Evolutionary conservation across 2,797 vertebrate species (phyloP).

Genomic region (Epinephelus awoara): DNA sequence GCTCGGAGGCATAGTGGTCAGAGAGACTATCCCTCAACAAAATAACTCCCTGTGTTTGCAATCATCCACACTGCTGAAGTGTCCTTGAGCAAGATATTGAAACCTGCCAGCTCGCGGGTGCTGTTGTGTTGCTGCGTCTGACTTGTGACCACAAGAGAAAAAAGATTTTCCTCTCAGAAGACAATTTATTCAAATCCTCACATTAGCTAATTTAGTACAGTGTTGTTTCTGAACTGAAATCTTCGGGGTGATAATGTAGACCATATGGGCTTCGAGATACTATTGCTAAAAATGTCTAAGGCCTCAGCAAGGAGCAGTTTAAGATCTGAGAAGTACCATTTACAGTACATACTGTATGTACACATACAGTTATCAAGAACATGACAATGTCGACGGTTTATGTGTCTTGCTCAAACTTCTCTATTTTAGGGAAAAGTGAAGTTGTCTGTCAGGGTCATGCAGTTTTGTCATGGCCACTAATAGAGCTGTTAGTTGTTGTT

Average conservation of each 20-base stretch:
- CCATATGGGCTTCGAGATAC: constrained; percentile 1
- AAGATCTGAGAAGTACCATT: neutral
- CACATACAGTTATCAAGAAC: neutral
- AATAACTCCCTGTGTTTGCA: constrained; percentile 41
- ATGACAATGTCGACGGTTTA: neutral
- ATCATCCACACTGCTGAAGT: constrained; percentile 18
- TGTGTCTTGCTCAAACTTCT: neutral
- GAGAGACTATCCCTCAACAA: constrained; percentile 32
- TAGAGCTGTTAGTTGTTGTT: neutral
- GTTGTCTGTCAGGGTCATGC: neutral
- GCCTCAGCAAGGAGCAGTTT: neutral
- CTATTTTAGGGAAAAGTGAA: neutral
- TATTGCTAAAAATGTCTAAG: neutral
- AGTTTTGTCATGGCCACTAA: neutral
- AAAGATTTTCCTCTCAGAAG: constrained; percentile 4
- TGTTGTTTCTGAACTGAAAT: constrained; percentile 8
- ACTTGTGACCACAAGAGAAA: constrained; percentile 16
- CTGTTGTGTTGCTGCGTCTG: neutral
- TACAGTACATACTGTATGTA: neutral
- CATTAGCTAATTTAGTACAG: neutral
- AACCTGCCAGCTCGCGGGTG: constrained; percentile 8
- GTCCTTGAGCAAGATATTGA: constrained; percentile 35
- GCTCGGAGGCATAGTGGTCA: constrained; percentile 48
- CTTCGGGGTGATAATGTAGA: neutral
- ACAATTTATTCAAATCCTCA: neutral